Conservation (phyloP, 1,140 invertebrate species). For the Neodiprion virginianus region DNA sequence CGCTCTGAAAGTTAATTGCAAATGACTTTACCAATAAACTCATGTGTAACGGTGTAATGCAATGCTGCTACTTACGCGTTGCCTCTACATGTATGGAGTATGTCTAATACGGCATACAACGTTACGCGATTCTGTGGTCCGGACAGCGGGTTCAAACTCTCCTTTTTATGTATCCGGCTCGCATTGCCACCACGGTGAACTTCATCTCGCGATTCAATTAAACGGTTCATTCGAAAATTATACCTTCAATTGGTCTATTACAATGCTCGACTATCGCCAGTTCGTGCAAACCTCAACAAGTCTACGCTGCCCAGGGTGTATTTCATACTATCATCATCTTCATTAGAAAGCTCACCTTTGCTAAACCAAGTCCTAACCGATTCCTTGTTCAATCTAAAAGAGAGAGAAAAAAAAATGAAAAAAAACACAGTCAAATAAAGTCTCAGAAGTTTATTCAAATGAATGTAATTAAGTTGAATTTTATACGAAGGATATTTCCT, state of each 20-base stretch:
- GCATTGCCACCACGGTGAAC: too few relatives aligned
- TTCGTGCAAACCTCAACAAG: too few relatives aligned
- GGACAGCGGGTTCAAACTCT: background rate
- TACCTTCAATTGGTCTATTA: slow-evolving; percentile 53
- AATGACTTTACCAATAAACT: background rate
- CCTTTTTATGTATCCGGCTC: too few relatives aligned
- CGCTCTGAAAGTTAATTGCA: background rate
- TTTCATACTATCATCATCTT: slow-evolving; percentile 54
- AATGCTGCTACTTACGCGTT: background rate
- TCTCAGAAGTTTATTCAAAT: too few relatives aligned
- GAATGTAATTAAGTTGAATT: too few relatives aligned
- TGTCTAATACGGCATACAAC: background rate
- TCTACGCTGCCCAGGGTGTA: slow-evolving; percentile 37
- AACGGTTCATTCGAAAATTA: slow-evolving; percentile 58
- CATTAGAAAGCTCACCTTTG: background rate
- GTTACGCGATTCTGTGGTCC: background rate
- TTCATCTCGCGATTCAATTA: slow-evolving; percentile 44
- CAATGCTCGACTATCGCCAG: slow-evolving; percentile 32
- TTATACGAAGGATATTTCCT: too few relatives aligned
- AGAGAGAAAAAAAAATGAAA: too few relatives aligned
- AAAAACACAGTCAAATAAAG: too few relatives aligned
- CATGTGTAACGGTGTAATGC: background rate
- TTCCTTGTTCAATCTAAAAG: too few relatives aligned
- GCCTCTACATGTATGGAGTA: background rate
- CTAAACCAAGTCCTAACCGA: too few relatives aligned